Conservation (phyloP, 64 coral and sea anemone genomes). For the Platygyra sinensis region DNA sequence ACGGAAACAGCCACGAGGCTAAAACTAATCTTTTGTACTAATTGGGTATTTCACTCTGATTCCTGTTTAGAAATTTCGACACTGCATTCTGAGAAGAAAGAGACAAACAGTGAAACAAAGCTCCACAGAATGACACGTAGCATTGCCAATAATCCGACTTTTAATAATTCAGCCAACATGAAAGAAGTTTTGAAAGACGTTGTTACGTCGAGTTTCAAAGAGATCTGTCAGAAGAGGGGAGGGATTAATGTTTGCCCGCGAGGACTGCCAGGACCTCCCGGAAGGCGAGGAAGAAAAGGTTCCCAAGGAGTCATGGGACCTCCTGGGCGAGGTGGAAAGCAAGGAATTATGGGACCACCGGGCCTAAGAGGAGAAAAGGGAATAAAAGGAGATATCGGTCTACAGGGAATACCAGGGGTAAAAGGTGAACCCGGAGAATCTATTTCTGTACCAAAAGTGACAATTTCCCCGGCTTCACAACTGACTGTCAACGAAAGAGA, state of each 20-base stretch:
- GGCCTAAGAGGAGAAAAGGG: constrained; percentile 10
- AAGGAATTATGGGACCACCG: not conserved
- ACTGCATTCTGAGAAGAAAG: not conserved
- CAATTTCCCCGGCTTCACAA: not conserved
- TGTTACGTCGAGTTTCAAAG: not conserved
- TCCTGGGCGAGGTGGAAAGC: not conserved
- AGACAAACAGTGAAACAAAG: not conserved
- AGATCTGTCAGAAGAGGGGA: not conserved
- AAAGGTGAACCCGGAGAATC: not conserved
- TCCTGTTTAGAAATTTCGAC: not conserved
- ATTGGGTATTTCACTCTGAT: no score
- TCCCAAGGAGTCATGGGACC: not conserved
- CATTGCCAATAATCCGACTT: not conserved
- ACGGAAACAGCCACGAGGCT: no score
- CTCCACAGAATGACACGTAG: not conserved
- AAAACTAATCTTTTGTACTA: no score
- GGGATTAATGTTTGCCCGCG: no score
- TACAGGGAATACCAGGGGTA: not conserved
- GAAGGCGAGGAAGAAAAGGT: not conserved
- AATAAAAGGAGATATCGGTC: not conserved
- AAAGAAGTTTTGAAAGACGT: not conserved
- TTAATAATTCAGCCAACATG: not conserved
- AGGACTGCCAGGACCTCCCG: no score
- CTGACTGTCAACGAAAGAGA: constrained; percentile 1
- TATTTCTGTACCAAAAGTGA: not conserved